Evolutionary conservation across 2,113 vertebrate genomes (phyloP).

Genomic region (Gambusia holbrooki): DNA sequence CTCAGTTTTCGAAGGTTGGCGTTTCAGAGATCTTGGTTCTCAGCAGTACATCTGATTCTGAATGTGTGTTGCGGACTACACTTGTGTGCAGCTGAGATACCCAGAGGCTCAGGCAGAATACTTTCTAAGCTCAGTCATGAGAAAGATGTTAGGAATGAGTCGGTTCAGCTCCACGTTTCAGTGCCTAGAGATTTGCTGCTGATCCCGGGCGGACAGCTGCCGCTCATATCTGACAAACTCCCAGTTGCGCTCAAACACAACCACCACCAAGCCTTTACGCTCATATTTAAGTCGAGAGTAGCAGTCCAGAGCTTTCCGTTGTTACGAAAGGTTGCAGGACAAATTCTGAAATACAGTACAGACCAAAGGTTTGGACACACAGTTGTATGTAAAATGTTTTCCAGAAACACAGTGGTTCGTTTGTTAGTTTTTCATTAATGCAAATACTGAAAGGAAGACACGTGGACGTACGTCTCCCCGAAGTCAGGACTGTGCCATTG

Average conservation of each 20-base stretch:
- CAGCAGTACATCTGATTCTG: slow-evolving; percentile 27
- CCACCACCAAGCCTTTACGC: slow-evolving; percentile 20
- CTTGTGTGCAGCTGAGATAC: slow-evolving; percentile 16
- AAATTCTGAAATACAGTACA: neutral
- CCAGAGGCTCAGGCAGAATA: slow-evolving; percentile 3
- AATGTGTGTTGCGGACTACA: neutral
- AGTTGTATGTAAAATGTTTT: neutral
- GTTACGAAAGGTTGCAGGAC: neutral
- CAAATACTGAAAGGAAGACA: neutral
- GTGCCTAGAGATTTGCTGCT: slow-evolving; percentile 48
- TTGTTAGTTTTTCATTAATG: neutral
- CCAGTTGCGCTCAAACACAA: slow-evolving; percentile 15
- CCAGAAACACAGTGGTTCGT: neutral
- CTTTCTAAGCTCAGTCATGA: slow-evolving; percentile 16
- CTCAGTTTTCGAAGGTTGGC: neutral
- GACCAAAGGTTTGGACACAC: too few relatives aligned
- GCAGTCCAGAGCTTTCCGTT: neutral
- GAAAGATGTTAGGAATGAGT: slow-evolving; percentile 56
- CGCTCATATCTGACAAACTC: slow-evolving; percentile 43
- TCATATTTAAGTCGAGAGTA: slow-evolving; percentile 1
- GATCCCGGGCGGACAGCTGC: slow-evolving; percentile 71
- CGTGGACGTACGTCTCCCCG: too few relatives aligned
- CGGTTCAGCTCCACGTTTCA: slow-evolving; percentile 35
- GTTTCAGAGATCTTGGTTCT: neutral
- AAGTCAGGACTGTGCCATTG: neutral